A percentile compares a stretch with the other conserved stretches of the same genome.
Conservation (phyloP, 2,888 invertebrate genomes). For the Rosalia funebris region DNA sequence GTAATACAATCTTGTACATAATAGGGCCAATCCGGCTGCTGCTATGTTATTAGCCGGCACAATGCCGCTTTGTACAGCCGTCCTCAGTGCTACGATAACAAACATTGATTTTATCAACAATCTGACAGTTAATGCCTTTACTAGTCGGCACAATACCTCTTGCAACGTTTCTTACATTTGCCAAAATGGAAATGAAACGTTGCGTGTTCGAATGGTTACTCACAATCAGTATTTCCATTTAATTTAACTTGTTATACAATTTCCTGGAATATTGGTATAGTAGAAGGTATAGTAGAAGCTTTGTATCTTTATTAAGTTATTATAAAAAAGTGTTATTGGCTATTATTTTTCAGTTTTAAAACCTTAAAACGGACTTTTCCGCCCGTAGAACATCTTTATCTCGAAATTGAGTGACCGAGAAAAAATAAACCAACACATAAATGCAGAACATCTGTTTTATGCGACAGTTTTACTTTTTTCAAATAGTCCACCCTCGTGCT, state of each 20-base stretch:
- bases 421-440: too few species aligned
- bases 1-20: constrained; percentile 63
- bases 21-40: constrained; percentile 60
- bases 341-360: too few species aligned
- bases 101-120: constrained; percentile 59
- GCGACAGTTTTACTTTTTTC: too few species aligned
- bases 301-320: too few species aligned
- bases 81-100: constrained; percentile 52
- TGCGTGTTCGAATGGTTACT: not conserved
- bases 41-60: constrained; percentile 58
- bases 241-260: not conserved
- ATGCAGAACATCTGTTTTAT: too few species aligned
- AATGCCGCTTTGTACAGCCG: constrained; percentile 54
- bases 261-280: not conserved
- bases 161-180: constrained; percentile 2
- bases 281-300: too few species aligned
- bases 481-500: too few species aligned
- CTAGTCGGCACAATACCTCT: constrained; percentile 9
- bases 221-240: not conserved
- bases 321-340: too few species aligned
- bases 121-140: constrained; percentile 40
- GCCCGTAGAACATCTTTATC: too few species aligned
- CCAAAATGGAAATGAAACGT: not conserved
- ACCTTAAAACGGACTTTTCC: too few species aligned
- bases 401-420: too few species aligned